phyloP scores from a whole-genome alignment of 2,888 invertebrate genomes.

The Cheiracanthium punctorium region DNA sequence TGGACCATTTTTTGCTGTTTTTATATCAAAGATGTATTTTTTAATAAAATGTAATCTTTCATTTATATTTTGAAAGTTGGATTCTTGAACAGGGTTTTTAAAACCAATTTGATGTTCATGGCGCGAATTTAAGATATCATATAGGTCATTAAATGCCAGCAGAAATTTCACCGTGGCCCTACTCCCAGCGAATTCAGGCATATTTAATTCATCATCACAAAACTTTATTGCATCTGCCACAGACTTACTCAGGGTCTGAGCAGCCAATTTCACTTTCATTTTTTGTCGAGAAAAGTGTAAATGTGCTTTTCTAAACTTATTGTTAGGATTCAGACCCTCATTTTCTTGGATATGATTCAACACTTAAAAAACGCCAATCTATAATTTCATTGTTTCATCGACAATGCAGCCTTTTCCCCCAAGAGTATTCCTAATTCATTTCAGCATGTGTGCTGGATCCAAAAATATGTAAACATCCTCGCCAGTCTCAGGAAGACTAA shows the following conservation, averaged over 20 bases:
- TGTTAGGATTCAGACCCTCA: constrained; percentile 14
- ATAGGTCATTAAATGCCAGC: too few relatives aligned
- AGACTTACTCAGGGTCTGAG: constrained; percentile 13
- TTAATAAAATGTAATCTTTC: too few relatives aligned
- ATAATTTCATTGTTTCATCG: background rate
- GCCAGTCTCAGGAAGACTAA: background rate
- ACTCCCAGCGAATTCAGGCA: constrained; percentile 13
- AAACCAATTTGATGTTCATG: background rate
- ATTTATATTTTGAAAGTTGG: background rate
- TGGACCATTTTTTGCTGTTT: too few relatives aligned
- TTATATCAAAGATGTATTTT: too few relatives aligned
- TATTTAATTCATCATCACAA: constrained; percentile 13
- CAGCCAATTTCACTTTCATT: constrained; percentile 40
- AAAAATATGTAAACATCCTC: too few relatives aligned
- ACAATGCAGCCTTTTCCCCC: background rate
- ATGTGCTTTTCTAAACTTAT: constrained; percentile 18
- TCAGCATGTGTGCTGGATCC: too few relatives aligned
- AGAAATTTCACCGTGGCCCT: constrained; percentile 6
- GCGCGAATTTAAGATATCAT: background rate
- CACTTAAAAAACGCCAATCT: background rate
- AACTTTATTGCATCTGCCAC: constrained; percentile 30
- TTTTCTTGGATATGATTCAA: constrained; percentile 14
- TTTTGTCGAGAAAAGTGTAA: constrained; percentile 18
- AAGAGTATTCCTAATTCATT: constrained; percentile 20
- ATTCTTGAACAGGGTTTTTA: background rate